phyloP scores from a whole-genome alignment of 2,888 invertebrate species.

The Stenodera caucasica region DNA sequence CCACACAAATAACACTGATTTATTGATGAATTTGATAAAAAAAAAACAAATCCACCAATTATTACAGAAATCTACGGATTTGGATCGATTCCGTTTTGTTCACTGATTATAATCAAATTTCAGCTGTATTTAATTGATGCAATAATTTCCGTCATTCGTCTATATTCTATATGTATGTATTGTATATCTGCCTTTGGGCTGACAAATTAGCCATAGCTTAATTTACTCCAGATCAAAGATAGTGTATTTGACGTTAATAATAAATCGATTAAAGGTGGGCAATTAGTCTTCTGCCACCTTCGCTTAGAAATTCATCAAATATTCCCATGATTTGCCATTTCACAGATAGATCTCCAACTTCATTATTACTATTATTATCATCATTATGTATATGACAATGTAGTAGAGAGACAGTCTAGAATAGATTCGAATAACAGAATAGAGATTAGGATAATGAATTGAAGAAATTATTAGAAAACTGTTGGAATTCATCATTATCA shows the following conservation, averaged over 20 bases:
- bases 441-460: not conserved
- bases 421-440: not conserved
- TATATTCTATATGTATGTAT: too few species aligned
- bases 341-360: not conserved
- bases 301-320: not conserved
- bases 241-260: slow-evolving; percentile 43
- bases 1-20: too few species aligned
- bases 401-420: too few species aligned
- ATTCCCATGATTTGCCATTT: slow-evolving; percentile 1
- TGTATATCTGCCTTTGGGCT: slow-evolving; percentile 40
- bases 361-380: not conserved
- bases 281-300: slow-evolving; percentile 37
- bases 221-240: slow-evolving; percentile 49
- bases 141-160: not conserved
- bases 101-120: too few species aligned
- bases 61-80: too few species aligned
- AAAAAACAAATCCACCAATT: too few species aligned
- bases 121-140: slow-evolving; percentile 1
- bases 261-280: slow-evolving; percentile 38
- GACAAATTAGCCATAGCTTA: slow-evolving; percentile 48
- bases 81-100: too few species aligned
- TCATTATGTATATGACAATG: too few species aligned
- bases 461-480: not conserved
- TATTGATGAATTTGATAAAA: too few species aligned
- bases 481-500: not conserved